Evolutionary conservation across 2,888 invertebrate species (phyloP).

Genomic region (Xanthorhoe designata): DNA sequence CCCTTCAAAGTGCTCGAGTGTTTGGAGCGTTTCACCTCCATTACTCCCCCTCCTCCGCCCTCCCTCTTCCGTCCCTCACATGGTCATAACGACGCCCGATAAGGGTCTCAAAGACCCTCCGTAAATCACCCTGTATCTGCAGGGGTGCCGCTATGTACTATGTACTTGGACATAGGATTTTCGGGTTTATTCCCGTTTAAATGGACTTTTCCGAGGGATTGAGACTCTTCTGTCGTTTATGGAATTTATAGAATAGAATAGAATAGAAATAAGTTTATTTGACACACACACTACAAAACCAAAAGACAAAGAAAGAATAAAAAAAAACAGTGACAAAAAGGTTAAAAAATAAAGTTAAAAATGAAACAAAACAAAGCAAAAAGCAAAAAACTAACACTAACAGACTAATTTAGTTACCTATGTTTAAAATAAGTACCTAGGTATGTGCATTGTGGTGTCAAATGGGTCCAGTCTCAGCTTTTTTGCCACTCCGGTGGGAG

Average conservation of each 20-base stretch:
- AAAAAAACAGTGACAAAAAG: too few species aligned
- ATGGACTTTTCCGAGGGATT: slow-evolving; percentile 31
- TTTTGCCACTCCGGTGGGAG: too few species aligned
- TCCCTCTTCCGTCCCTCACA: slow-evolving; percentile 74
- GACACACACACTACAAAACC: too few species aligned
- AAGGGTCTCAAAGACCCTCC: slow-evolving; percentile 82
- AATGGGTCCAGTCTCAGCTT: too few species aligned
- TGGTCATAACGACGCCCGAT: slow-evolving; percentile 85
- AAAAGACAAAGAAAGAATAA: too few species aligned
- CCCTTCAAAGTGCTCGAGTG: slow-evolving; percentile 71
- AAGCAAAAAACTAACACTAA: too few species aligned
- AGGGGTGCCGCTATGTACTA: slow-evolving; percentile 66
- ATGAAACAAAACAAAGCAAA: too few species aligned
- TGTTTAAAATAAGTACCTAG: too few species aligned
- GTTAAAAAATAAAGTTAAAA: too few species aligned
- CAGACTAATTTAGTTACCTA: too few species aligned
- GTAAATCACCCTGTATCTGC: slow-evolving; percentile 82
- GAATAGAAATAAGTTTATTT: too few species aligned
- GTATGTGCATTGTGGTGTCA: too few species aligned
- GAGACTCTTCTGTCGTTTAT: neutral
- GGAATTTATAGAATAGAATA: neutral
- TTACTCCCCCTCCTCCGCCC: slow-evolving; percentile 53
- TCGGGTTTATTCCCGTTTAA: slow-evolving; percentile 36
- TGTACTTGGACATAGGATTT: slow-evolving; percentile 70
- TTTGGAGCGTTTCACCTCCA: slow-evolving; percentile 64